phyloP scores from a whole-genome alignment of 2,888 invertebrate species.

The Ceraclea dissimilis region DNA sequence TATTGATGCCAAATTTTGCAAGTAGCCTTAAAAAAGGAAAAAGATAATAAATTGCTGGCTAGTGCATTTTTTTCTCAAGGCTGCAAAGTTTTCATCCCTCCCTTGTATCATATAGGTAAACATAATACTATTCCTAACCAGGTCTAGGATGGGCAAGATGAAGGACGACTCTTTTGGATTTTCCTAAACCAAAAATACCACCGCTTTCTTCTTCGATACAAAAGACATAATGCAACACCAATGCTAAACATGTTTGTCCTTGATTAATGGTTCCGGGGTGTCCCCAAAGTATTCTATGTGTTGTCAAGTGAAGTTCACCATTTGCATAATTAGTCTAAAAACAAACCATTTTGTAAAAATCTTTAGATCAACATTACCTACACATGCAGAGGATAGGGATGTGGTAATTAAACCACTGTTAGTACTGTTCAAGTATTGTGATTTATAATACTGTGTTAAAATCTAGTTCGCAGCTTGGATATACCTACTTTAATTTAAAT shows the following conservation, averaged over 20 bases:
- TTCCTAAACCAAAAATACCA: constrained; percentile 71
- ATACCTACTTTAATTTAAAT: too few relatives aligned
- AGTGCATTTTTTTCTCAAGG: too few relatives aligned
- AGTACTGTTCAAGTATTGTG: too few relatives aligned
- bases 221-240: constrained; percentile 65
- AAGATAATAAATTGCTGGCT: too few relatives aligned
- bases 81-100: too few relatives aligned
- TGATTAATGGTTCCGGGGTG: constrained; percentile 64
- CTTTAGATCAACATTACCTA: constrained; percentile 18
- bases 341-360: too few relatives aligned
- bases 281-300: constrained; percentile 81
- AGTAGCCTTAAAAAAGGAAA: too few relatives aligned
- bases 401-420: too few relatives aligned
- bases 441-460: too few relatives aligned
- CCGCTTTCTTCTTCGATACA: constrained; percentile 76
- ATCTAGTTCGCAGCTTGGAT: too few relatives aligned
- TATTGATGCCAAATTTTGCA: too few relatives aligned
- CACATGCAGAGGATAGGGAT: constrained; percentile 1
- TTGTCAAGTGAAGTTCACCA: constrained; percentile 75
- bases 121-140: neutral
- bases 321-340: constrained; percentile 71
- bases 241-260: constrained; percentile 59
- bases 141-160: constrained; percentile 57
- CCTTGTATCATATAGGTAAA: too few relatives aligned
- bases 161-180: constrained; percentile 70